phyloP scores from a whole-genome alignment of 2,888 invertebrate species.

The Pristionchus exspectatus region DNA sequence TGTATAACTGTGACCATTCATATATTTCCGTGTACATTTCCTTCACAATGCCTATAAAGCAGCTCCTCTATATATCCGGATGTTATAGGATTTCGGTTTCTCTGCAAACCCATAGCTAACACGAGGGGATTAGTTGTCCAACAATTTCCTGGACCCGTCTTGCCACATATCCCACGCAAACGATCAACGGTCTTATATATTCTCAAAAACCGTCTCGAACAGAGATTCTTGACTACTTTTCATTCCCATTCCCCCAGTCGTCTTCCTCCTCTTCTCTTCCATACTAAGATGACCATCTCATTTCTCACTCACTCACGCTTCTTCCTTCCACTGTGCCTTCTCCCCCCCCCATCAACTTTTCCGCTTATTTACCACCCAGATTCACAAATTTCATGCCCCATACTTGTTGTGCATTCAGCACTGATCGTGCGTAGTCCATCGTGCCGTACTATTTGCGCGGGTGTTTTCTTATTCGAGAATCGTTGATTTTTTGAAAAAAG shows the following conservation, averaged over 20 bases:
- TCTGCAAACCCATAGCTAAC: not conserved
- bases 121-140: not conserved
- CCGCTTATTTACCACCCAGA: slow-evolving; percentile 5
- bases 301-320: slow-evolving; percentile 46
- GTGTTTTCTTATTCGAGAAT: not conserved
- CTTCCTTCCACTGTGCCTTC: not conserved
- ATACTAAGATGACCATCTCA: slow-evolving; percentile 42
- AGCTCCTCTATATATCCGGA: no score
- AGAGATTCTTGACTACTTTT: slow-evolving; percentile 1
- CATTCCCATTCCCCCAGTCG: not conserved
- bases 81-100: not conserved
- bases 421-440: not conserved
- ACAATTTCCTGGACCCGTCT: not conserved
- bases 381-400: not conserved
- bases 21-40: no score
- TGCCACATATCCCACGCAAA: not conserved
- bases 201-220: not conserved
- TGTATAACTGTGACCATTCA: no score
- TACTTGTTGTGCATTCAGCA: not conserved
- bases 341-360: not conserved
- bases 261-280: slow-evolving; percentile 18
- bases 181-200: not conserved
- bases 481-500: not conserved
- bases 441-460: not conserved
- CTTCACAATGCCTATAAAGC: no score